These are phyloP conservation scores for Nycticebus coucang DNA, from an alignment of 2,113 vertebrate genomes.

Conservation along the genomic window DNA sequence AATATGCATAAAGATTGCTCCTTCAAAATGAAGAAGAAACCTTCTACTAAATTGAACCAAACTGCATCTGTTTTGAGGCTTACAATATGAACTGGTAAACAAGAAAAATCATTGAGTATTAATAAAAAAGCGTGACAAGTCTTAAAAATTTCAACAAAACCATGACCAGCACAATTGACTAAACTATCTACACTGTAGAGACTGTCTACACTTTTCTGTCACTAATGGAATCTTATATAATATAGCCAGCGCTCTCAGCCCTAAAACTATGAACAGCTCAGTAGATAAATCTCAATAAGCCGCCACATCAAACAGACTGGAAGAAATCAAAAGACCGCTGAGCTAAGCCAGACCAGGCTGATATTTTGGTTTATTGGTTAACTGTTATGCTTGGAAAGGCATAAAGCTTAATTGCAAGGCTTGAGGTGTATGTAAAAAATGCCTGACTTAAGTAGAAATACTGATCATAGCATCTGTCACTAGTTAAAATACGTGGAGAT, in stretches of 20 bases:
- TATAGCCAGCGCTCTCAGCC: conserved; percentile 62
- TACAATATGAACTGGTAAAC: conserved; percentile 54
- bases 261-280: conserved; percentile 75
- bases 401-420: conserved; percentile 76
- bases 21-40: conserved; percentile 44
- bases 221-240: conserved; percentile 73
- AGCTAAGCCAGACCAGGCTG: conserved; percentile 81
- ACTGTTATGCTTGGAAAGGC: conserved; percentile 80
- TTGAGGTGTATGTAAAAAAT: conserved; percentile 77
- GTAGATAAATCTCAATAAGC: conserved; percentile 81
- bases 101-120: conserved; percentile 58
- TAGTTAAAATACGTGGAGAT: conserved; percentile 72
- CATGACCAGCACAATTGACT: conserved; percentile 41
- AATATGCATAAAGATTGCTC: conserved; percentile 43
- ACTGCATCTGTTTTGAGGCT: conserved; percentile 59
- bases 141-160: conserved; percentile 65
- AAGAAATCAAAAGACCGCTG: conserved; percentile 82
- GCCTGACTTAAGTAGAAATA: conserved; percentile 73
- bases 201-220: conserved; percentile 45
- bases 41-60: conserved; percentile 33
- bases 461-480: conserved; percentile 76
- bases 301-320: conserved; percentile 82
- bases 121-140: conserved; percentile 56
- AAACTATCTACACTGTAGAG: conserved; percentile 35
- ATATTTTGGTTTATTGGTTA: conserved; percentile 81